Conservation (phyloP, 2,113 vertebrate species). For the Hymenochirus boettgeri region DNA sequence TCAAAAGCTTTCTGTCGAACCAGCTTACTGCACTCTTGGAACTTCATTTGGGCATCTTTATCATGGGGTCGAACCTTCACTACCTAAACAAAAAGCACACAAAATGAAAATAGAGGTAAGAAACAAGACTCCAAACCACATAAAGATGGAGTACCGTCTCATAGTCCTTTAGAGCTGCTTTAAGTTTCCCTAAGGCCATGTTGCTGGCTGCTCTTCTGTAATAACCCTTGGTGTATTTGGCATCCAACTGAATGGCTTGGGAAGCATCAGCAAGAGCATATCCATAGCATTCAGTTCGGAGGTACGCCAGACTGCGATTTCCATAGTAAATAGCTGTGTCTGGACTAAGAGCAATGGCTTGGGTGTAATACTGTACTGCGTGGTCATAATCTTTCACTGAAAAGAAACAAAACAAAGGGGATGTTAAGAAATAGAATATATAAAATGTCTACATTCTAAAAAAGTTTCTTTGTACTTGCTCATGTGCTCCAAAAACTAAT, state of each 20-base stretch:
- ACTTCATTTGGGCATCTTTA: constrained; percentile 88
- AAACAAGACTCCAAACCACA: not conserved
- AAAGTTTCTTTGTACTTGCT: too few species aligned
- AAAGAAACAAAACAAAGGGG: not conserved
- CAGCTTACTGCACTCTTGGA: constrained; percentile 89
- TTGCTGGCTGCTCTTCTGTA: constrained; percentile 89
- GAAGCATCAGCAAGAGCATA: constrained; percentile 88
- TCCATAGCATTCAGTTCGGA: constrained; percentile 91
- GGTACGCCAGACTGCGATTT: constrained; percentile 91
- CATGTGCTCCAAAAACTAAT: too few species aligned
- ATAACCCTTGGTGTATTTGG: constrained; percentile 91
- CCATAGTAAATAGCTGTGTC: constrained; percentile 85
- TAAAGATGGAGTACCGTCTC: constrained; percentile 78
- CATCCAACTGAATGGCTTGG: constrained; percentile 80
- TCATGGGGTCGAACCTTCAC: constrained; percentile 86
- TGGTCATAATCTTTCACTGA: constrained; percentile 89
- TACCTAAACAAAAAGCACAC: constrained; percentile 61
- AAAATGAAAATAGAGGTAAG: not conserved
- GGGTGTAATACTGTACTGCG: constrained; percentile 84
- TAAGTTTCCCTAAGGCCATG: constrained; percentile 94
- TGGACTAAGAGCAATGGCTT: constrained; percentile 82
- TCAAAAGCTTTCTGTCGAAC: constrained; percentile 93
- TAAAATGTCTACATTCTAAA: too few species aligned
- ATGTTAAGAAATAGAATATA: not conserved
- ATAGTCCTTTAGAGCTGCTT: constrained; percentile 88